Evolutionary conservation across 1,140 invertebrate genomes (phyloP).

Genomic region (Bradynema listronoti): DNA sequence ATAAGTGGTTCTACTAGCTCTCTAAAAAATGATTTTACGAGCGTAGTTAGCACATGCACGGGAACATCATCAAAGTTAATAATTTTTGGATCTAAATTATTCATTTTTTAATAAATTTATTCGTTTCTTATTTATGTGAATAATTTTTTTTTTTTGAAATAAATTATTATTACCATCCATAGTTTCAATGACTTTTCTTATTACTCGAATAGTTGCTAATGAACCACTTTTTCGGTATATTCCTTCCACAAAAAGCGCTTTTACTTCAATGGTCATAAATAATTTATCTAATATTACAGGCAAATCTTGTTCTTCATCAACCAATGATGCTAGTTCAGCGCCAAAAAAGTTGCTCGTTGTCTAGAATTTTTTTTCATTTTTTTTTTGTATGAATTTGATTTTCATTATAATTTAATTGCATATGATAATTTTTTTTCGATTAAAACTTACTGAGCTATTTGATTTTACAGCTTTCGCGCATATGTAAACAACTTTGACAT

Average conservation of each 20-base stretch:
- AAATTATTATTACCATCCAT: constrained; percentile 21
- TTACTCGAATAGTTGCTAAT: constrained; percentile 37
- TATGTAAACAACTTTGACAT: constrained; percentile 64
- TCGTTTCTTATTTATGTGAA: too few relatives aligned
- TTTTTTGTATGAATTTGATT: neutral
- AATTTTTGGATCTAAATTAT: constrained; percentile 62
- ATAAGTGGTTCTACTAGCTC: constrained; percentile 86
- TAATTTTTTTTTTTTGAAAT: too few relatives aligned
- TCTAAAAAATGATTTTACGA: constrained; percentile 82
- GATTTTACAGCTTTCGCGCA: constrained; percentile 60
- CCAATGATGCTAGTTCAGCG: constrained; percentile 67
- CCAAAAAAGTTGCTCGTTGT: constrained; percentile 66
- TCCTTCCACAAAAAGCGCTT: constrained; percentile 71
- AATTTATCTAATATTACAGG: constrained; percentile 78
- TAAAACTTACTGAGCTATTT: constrained; percentile 24
- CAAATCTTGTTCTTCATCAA: constrained; percentile 68
- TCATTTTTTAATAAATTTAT: neutral
- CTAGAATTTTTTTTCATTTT: constrained; percentile 1
- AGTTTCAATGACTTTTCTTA: constrained; percentile 44
- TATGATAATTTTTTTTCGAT: constrained; percentile 3
- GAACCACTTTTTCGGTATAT: constrained; percentile 71
- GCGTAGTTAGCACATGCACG: constrained; percentile 80
- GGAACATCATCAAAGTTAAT: constrained; percentile 63
- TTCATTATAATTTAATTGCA: neutral
- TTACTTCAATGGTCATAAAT: constrained; percentile 77